phyloP scores from a whole-genome alignment of 2,888 invertebrate species.

The Diplolepis rosae region DNA sequence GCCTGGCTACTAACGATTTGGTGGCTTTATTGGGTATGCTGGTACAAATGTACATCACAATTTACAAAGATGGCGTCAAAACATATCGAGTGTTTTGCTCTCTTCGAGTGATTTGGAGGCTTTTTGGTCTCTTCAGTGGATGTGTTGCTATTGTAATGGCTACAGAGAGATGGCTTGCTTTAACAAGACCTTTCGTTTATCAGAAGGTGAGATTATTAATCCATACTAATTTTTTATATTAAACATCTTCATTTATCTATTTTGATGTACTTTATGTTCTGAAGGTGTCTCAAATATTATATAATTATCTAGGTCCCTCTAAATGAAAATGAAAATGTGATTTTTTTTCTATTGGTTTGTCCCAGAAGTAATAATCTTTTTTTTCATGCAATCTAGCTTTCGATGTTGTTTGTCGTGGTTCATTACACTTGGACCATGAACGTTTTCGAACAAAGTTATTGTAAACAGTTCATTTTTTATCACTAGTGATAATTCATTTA shows the following conservation, averaged over 20 bases:
- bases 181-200: constrained; percentile 90
- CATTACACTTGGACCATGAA: no score
- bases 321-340: no score
- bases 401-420: no score
- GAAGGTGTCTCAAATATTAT: no score
- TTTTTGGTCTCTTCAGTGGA: constrained; percentile 90
- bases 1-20: constrained; percentile 86
- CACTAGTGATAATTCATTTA: no score
- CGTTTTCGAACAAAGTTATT: no score
- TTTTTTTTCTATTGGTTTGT: no score
- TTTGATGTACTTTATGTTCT: no score
- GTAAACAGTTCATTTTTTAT: no score
- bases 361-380: no score
- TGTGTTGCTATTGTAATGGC: constrained; percentile 94
- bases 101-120: constrained; percentile 83
- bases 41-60: constrained; percentile 78
- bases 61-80: constrained; percentile 73
- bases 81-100: constrained; percentile 78
- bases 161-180: constrained; percentile 88
- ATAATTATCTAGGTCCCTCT: no score
- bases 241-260: not conserved
- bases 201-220: constrained; percentile 86
- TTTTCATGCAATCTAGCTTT: no score
- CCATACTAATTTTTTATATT: not conserved
- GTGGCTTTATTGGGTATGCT: constrained; percentile 88